Base-by-base conservation (phyloP, 2,888 invertebrate species). In the Drosophila borborema region DNA sequence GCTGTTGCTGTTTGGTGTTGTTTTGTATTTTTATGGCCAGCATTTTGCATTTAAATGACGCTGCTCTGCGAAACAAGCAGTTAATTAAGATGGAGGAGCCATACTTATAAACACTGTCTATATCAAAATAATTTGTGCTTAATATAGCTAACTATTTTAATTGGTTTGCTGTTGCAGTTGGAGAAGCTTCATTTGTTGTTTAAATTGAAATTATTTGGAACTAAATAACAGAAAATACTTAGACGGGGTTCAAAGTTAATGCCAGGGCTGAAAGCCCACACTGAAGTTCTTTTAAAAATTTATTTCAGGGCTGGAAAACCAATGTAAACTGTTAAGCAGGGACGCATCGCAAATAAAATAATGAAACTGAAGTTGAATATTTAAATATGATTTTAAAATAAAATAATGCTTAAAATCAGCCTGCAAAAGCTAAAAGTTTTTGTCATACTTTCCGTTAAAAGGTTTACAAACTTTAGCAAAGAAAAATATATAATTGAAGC, bases 31-130 rank as follows among this genome's bases (percentile, higher is more conserved):
- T 75, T 65, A 67, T 67, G 51, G 60, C 60, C 43, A 63, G 48
- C 56, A 73, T 74, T 78, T 69, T 63, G 55, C 76, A 67, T 68
- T 60, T 67, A 63, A 79, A 66, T 61, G 66, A 28, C 14, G 41
- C 10, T 49, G 67, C 64, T 53, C 55, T 45, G 61, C 56, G 48
- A 38, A 36, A 36, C 55, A 36, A 56, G 36, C 45, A 65, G 38
- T 74, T 61, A 65, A 69, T 69, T 64, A 58, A 49, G 54, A 48
- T 48, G 31, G 12, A 48, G 16, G 14, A 4, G 4, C 51, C 20
- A 18, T 40, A 66, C 12, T 18, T 18, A 51, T 7, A n/a, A 6
- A 7, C 12, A n/a, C 2, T 14, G 16, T 23, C 14, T 18, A 34
- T 2, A 36, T 18, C 40, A 48, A 55, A 63, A 43, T 34, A 43